Conservation (phyloP, 2,113 vertebrate species). For the Speoplatyrhinus poulsoni region DNA sequence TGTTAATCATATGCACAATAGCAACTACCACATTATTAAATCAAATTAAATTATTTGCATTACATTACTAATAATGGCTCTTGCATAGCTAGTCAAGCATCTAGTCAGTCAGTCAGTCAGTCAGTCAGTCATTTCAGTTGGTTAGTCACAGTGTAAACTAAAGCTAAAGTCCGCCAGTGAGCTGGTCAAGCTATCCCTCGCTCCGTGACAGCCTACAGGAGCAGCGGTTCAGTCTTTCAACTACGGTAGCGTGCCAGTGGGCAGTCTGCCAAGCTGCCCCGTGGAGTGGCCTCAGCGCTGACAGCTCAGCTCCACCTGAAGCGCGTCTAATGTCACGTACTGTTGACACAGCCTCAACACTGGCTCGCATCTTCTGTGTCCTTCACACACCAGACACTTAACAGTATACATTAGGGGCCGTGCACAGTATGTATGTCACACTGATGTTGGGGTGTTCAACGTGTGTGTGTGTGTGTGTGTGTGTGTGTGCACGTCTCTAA, state of each 20-base stretch:
- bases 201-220: constrained; percentile 60
- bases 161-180: not conserved
- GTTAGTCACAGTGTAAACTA: too few relatives aligned
- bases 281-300: constrained; percentile 55
- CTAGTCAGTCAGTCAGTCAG: constrained; percentile 22
- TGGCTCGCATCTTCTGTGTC: constrained; percentile 23
- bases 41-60: too few relatives aligned
- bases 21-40: too few relatives aligned
- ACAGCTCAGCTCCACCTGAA: constrained; percentile 65
- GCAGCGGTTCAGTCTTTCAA: constrained; percentile 48
- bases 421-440: not conserved
- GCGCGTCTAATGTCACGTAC: constrained; percentile 65
- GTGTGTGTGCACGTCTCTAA: constrained; percentile 29
- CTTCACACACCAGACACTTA: constrained; percentile 34
- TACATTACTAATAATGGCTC: too few relatives aligned
- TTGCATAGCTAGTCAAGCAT: constrained; percentile 14
- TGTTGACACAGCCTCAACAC: constrained; percentile 55
- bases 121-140: not conserved
- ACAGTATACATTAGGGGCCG: not conserved
- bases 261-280: constrained; percentile 57
- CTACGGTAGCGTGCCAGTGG: constrained; percentile 45
- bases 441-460: too few relatives aligned
- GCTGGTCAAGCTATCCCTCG: not conserved
- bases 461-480: not conserved
- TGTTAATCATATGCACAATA: too few relatives aligned